These are phyloP conservation scores for Glareola pratincola DNA, from an alignment of 2,113 vertebrate species.

Conservation along the genomic window DNA sequence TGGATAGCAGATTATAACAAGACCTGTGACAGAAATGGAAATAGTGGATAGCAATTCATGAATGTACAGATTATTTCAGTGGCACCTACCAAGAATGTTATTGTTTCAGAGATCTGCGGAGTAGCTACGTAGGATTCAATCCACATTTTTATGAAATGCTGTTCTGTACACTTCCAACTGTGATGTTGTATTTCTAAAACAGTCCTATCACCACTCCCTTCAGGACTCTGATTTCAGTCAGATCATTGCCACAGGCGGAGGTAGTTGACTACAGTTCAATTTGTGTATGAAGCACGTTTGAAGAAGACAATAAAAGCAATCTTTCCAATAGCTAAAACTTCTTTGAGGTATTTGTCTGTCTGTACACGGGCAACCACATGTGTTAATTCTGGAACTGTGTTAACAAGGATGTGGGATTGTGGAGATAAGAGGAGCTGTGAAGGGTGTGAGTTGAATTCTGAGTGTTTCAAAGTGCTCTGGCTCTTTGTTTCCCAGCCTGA, in stretches of 20 bases:
- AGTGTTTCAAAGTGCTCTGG: neutral
- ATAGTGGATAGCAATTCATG: neutral
- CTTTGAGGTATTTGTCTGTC: neutral
- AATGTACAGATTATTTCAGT: neutral
- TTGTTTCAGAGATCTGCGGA: neutral
- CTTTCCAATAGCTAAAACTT: neutral
- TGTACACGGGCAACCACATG: neutral
- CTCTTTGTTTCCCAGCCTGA: neutral
- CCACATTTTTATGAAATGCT: neutral
- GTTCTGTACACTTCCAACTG: neutral
- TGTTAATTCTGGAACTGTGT: neutral
- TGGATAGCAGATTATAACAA: neutral
- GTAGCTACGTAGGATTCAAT: neutral
- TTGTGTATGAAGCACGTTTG: neutral
- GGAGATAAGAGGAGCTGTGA: neutral
- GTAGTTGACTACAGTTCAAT: neutral
- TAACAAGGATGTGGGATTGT: neutral
- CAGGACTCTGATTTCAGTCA: neutral
- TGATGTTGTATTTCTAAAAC: neutral
- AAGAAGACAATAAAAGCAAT: neutral
- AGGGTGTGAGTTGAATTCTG: neutral
- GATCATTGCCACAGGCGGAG: neutral
- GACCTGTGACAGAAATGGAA: neutral
- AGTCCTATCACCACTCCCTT: neutral
- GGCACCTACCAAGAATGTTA: neutral